These are phyloP conservation scores for Thalassarche chlororhynchos DNA, from an alignment of 2,113 vertebrate genomes.

Conservation along the genomic window DNA sequence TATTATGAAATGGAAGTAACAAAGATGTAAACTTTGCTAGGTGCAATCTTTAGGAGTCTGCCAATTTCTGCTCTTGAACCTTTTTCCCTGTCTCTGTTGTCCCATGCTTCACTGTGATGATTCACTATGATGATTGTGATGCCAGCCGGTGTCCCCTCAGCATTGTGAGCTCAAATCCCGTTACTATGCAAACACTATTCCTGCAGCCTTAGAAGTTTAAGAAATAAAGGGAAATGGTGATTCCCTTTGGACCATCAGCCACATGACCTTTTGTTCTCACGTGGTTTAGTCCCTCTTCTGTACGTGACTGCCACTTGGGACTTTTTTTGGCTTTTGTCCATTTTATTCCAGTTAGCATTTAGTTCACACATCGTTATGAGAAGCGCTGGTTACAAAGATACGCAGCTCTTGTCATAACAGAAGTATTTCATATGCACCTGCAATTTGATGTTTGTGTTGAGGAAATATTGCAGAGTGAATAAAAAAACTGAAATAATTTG, in stretches of 20 bases:
- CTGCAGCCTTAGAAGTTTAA: not conserved
- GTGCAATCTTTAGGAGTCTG: not conserved
- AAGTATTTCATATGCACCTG: conserved; percentile 72
- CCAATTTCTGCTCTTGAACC: not conserved
- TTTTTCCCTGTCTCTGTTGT: not conserved
- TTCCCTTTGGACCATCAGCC: not conserved
- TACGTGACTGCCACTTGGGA: conserved; percentile 33
- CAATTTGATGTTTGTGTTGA: conserved; percentile 63
- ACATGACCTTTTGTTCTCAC: not conserved
- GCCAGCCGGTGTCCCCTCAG: not conserved
- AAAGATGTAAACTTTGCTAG: not conserved
- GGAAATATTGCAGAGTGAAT: conserved; percentile 70
- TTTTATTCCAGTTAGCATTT: conserved; percentile 73
- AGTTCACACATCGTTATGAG: conserved; percentile 76
- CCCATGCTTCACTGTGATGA: not conserved
- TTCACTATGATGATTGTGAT: not conserved
- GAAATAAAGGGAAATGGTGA: not conserved
- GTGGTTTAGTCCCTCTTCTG: conserved; percentile 62
- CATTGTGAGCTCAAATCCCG: not conserved
- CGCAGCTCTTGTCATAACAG: conserved; percentile 70
- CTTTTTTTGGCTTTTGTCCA: conserved; percentile 61
- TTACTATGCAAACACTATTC: not conserved
- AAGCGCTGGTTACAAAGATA: conserved; percentile 63
- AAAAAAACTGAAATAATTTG: conserved; percentile 52
- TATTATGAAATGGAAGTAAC: not conserved